Evolutionary conservation across 2,888 invertebrate species (phyloP).

Genomic region (Harpagoxenus sublaevis): DNA sequence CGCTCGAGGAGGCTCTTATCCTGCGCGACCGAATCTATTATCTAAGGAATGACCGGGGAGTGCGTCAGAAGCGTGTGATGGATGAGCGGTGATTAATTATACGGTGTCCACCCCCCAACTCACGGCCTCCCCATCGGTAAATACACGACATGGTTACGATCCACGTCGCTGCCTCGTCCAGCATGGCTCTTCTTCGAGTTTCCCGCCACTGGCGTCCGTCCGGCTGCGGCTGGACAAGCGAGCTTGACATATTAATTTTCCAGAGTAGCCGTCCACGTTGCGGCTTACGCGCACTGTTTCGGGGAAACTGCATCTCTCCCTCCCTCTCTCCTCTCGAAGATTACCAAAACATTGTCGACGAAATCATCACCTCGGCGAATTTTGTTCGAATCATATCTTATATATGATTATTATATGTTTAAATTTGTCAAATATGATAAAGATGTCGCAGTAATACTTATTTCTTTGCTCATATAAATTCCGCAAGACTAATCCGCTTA

Average conservation of each 20-base stretch:
- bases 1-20: slow-evolving; percentile 27
- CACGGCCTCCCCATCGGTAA: slow-evolving; percentile 32
- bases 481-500: not conserved
- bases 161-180: slow-evolving; percentile 44
- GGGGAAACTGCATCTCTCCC: not conserved
- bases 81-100: slow-evolving; percentile 85
- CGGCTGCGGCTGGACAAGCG: slow-evolving; percentile 25
- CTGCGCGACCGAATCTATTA: slow-evolving; percentile 74
- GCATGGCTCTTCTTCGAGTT: slow-evolving; percentile 44
- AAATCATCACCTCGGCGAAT: not conserved
- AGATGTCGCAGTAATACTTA: not conserved
- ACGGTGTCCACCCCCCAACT: slow-evolving; percentile 74
- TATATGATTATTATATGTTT: not conserved
- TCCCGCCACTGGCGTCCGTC: slow-evolving; percentile 35
- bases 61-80: slow-evolving; percentile 80
- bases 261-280: slow-evolving; percentile 60
- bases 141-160: slow-evolving; percentile 47
- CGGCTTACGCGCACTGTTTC: slow-evolving; percentile 8
- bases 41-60: slow-evolving; percentile 76
- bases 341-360: not conserved
- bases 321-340: not conserved
- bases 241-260: slow-evolving; percentile 70
- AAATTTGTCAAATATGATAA: not conserved
- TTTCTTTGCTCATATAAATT: not conserved
- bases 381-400: not conserved